Evolutionary conservation across 2,113 vertebrate genomes (phyloP).

Genomic region (Lampris megalopsis): DNA sequence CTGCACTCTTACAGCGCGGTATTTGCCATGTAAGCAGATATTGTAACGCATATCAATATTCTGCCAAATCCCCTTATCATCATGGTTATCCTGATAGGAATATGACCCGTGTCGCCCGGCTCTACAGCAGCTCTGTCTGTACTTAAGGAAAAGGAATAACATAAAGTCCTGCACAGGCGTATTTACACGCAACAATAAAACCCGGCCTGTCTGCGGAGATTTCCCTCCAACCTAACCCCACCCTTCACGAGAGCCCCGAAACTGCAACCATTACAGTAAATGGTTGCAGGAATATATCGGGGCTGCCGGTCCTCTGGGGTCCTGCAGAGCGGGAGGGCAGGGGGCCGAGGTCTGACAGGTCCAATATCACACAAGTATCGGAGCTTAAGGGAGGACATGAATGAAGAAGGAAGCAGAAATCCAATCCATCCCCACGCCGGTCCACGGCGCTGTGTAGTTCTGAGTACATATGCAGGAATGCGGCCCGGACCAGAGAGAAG

Average conservation of each 20-base stretch:
- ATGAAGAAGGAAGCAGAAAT: constrained; percentile 47
- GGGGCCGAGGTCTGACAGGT: constrained; percentile 30
- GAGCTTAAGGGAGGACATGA: constrained; percentile 50
- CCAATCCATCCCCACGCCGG: constrained; percentile 49
- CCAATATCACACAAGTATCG: constrained; percentile 37
- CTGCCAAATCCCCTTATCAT: too few species aligned
- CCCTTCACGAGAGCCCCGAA: not conserved
- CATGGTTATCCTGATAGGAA: too few species aligned
- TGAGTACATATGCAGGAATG: constrained; percentile 62
- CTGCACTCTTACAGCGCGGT: too few species aligned
- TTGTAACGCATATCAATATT: too few species aligned
- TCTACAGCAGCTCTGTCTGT: too few species aligned
- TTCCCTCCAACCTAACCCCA: not conserved
- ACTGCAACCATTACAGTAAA: constrained; percentile 6
- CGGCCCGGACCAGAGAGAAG: constrained; percentile 55
- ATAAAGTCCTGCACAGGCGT: too few species aligned
- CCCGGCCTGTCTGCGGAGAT: not conserved
- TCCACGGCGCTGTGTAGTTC: constrained; percentile 38
- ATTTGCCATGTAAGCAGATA: too few species aligned
- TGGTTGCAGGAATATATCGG: not conserved
- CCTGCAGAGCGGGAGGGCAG: not conserved
- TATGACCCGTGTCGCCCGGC: too few species aligned
- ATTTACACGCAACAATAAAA: not conserved
- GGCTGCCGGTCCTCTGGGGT: constrained; percentile 17
- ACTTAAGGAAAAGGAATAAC: too few species aligned